These are phyloP conservation scores for Melanerpes aurifrons DNA, from an alignment of 2,113 vertebrate species.

Conservation along the genomic window DNA sequence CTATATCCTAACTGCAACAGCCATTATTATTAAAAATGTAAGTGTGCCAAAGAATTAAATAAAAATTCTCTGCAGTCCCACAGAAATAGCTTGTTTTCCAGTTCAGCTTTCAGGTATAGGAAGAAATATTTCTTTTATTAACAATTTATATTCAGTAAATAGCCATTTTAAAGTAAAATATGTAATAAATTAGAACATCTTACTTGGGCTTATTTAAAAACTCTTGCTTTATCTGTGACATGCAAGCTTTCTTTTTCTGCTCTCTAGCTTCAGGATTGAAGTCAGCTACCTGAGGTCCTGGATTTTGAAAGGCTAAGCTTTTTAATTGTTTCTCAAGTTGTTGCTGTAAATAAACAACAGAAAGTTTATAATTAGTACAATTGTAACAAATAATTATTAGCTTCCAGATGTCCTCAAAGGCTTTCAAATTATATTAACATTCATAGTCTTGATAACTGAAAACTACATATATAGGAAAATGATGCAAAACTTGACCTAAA, in stretches of 20 bases:
- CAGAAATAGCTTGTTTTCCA: neutral
- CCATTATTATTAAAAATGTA: neutral
- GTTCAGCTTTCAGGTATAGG: neutral
- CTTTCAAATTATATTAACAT: neutral
- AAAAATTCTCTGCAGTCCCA: neutral
- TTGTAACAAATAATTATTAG: neutral
- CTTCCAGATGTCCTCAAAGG: neutral
- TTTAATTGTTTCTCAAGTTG: constrained; percentile 80
- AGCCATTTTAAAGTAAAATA: neutral
- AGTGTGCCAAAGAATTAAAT: neutral
- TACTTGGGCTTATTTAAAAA: constrained; percentile 74
- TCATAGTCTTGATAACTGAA: neutral
- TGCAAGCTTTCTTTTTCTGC: constrained; percentile 74
- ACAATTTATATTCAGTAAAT: neutral
- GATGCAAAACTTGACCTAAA: neutral
- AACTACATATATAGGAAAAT: neutral
- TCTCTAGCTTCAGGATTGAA: constrained; percentile 82
- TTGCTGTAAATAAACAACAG: constrained; percentile 64
- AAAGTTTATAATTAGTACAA: constrained; percentile 9
- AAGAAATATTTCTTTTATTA: neutral
- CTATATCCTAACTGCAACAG: neutral
- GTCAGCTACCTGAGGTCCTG: constrained; percentile 80
- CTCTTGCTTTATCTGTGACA: constrained; percentile 76
- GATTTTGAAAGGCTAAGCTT: constrained; percentile 81
- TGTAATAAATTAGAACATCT: constrained; percentile 37